Conservation (phyloP, 2,113 vertebrate genomes). For the Alaudala cheleensis region DNA sequence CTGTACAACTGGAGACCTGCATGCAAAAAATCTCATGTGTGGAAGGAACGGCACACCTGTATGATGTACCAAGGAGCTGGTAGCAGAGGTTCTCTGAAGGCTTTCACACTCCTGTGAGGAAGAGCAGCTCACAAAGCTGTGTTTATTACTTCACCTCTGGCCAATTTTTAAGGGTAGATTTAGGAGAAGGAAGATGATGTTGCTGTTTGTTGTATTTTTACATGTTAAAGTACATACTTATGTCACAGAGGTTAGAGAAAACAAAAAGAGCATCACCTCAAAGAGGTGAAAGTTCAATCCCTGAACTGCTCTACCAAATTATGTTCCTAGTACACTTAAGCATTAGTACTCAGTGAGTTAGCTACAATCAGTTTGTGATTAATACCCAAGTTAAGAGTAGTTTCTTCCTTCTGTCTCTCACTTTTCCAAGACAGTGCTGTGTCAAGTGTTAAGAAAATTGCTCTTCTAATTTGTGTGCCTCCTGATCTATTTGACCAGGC, state of each 20-base stretch:
- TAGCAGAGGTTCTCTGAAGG: background rate
- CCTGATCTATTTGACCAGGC: background rate
- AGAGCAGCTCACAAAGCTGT: background rate
- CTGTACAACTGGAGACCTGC: background rate
- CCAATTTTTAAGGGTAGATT: background rate
- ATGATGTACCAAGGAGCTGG: background rate
- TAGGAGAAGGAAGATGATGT: background rate
- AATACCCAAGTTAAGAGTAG: background rate
- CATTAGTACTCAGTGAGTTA: rapidly evolving
- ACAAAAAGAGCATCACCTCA: background rate
- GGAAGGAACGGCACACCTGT: rapidly evolving
- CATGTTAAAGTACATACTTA: background rate
- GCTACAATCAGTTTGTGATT: background rate
- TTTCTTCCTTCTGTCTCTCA: background rate
- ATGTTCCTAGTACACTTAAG: background rate
- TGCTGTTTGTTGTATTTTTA: background rate
- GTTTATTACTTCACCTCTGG: background rate
- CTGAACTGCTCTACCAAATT: background rate
- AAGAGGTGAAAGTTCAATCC: background rate
- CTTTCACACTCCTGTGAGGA: background rate
- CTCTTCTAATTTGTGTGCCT: background rate
- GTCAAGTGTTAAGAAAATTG: background rate
- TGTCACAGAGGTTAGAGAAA: background rate
- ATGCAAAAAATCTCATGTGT: background rate
- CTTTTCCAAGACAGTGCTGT: background rate